These are phyloP conservation scores for Chaenodraco wilsoni DNA, from an alignment of 2,797 vertebrate genomes.

Conservation along the genomic window DNA sequence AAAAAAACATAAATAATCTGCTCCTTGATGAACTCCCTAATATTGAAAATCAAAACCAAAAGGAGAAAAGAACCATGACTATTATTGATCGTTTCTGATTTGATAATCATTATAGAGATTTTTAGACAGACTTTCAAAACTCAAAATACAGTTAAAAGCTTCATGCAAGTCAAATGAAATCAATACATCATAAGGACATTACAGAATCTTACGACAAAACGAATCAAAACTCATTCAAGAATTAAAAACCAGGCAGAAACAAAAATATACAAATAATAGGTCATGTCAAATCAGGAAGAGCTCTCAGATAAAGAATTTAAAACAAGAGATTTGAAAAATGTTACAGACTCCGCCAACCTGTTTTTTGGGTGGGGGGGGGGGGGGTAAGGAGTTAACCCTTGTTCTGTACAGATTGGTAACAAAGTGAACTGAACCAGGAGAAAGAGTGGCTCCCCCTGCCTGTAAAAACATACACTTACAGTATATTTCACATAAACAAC, in stretches of 20 bases:
- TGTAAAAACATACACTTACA: constrained; percentile 18
- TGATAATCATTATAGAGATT: not conserved
- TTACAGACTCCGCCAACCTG: not conserved
- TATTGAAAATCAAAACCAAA: not conserved
- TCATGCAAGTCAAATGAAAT: not conserved
- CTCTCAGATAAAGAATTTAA: no score
- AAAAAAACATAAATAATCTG: no score
- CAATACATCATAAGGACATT: not conserved
- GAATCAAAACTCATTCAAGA: not conserved
- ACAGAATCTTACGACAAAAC: not conserved
- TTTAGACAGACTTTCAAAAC: not conserved
- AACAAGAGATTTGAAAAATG: not conserved
- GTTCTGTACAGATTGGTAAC: not conserved
- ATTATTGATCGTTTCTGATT: not conserved
- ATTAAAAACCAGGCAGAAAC: not conserved
- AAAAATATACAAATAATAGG: not conserved
- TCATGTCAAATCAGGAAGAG: not conserved
- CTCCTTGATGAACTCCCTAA: not conserved
- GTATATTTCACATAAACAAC: not conserved
- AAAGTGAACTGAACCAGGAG: no score
- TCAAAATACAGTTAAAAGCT: not conserved
- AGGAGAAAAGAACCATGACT: not conserved
- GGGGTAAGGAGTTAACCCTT: not conserved
- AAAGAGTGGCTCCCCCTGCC: constrained; percentile 56
- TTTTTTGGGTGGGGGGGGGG: not conserved